These are phyloP conservation scores for Volucella inflata DNA, from an alignment of 2,888 invertebrate species.

Conservation along the genomic window DNA sequence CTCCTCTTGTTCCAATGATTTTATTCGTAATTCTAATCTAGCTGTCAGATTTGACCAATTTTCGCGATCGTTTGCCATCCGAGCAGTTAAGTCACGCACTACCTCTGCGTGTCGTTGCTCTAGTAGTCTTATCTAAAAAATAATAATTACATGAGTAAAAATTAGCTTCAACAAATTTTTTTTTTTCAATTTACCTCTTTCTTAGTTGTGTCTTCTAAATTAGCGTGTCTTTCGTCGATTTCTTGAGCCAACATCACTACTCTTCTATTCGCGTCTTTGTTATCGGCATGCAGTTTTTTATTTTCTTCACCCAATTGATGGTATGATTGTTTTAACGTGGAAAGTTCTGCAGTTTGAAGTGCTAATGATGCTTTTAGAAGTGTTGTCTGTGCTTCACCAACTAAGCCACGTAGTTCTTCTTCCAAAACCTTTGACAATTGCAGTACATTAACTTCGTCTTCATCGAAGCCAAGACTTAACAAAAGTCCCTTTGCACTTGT, in stretches of 20 bases:
- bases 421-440: slow-evolving; percentile 89
- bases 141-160: not conserved
- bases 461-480: slow-evolving; percentile 88
- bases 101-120: slow-evolving; percentile 92
- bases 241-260: slow-evolving; percentile 93
- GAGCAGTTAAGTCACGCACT: slow-evolving; percentile 88
- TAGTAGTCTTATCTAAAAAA: slow-evolving; percentile 86
- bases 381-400: slow-evolving; percentile 81
- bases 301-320: slow-evolving; percentile 90
- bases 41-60: slow-evolving; percentile 86
- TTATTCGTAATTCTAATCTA: slow-evolving; percentile 87
- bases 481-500: slow-evolving; percentile 87
- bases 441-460: slow-evolving; percentile 85
- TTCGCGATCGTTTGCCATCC: slow-evolving; percentile 90
- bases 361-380: slow-evolving; percentile 86
- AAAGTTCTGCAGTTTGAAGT: slow-evolving; percentile 88
- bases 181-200: slow-evolving; percentile 77
- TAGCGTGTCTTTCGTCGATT: slow-evolving; percentile 94
- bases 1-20: slow-evolving; percentile 88
- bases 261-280: slow-evolving; percentile 92
- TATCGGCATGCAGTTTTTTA: slow-evolving; percentile 91
- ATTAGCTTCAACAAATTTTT: not conserved
- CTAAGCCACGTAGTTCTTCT: slow-evolving; percentile 86
- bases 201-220: slow-evolving; percentile 90
- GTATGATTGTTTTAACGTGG: slow-evolving; percentile 85